Evolutionary conservation across 1,140 invertebrate genomes (phyloP).

Genomic region (Hypothenemus hampei): DNA sequence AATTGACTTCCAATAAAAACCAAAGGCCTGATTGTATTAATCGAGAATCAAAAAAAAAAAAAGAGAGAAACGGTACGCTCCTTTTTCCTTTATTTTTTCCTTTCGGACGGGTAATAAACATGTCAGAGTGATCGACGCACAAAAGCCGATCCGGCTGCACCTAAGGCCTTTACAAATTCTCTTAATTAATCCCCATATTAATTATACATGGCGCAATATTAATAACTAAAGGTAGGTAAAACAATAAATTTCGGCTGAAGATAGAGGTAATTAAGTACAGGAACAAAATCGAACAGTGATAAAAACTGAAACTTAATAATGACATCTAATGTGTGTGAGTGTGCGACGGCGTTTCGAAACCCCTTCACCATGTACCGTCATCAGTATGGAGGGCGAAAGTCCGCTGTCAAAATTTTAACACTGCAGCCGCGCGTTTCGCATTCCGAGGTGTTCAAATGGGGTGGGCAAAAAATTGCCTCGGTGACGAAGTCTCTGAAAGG

Average conservation of each 20-base stretch:
- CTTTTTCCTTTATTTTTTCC: too few species aligned
- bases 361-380: neutral
- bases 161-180: conserved; percentile 11
- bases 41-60: too few species aligned
- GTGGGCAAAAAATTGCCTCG: conserved; percentile 4
- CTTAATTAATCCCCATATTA: conserved; percentile 17
- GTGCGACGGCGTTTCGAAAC: neutral
- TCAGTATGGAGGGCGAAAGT: conserved; percentile 12
- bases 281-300: too few species aligned
- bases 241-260: too few species aligned
- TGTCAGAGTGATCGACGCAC: conserved; percentile 11
- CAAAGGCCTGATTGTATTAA: too few species aligned
- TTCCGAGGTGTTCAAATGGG: conserved; percentile 2
- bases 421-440: conserved; percentile 1
- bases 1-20: too few species aligned
- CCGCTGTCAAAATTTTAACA: conserved; percentile 22
- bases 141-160: conserved; percentile 8
- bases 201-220: conserved; percentile 16
- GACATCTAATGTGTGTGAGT: conserved; percentile 1
- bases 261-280: too few species aligned
- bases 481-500: conserved; percentile 2
- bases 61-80: too few species aligned
- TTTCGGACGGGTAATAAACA: conserved; percentile 16
- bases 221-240: too few species aligned
- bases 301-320: too few species aligned